Base-by-base conservation (phyloP, 2,797 vertebrate species). In the Salarias fasciatus region DNA sequence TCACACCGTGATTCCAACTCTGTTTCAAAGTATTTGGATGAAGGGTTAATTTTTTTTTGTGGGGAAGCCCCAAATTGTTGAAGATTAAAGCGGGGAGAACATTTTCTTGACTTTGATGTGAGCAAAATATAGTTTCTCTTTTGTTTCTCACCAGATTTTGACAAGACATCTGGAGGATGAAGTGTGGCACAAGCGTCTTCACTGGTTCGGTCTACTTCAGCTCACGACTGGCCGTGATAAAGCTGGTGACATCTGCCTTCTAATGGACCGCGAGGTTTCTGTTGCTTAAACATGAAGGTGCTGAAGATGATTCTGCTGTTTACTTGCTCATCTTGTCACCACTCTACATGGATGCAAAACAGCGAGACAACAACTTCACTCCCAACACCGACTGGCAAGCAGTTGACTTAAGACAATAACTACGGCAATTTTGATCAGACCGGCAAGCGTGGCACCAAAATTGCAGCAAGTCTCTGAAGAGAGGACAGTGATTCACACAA, bases 261-360 rank as follows among this genome's bases (percentile, higher is more conserved):
- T 47, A 40, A 38, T n/a, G n/a, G n/a, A n/a, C 63, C 24, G 55
- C 18, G 28, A 59, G 24, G 18, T 3, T 24, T 52, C 36, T 38
- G 58, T 42, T 60, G 53, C 59, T 74, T 77, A 67, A 18, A 58
- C 51, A 63, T 74, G 72, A 76, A 67, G 42, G 9, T 66, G 18
- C 18, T 24, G 18, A 3, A 24, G 18, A 24, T 18, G 18, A 24
- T 30, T 35, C 35, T 40, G 1, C 29, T 42, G 30, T 24, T 18
- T 24, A 24, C 18, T 3, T 24, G 18, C 18, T 24, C 18, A 24
- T 24, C 18, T 24, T 24, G 18, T 24, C 18, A 18, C 18, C 33
- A n/a, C 43, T 51, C 41, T 5, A 15, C 6, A 50, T 41, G 5
- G 35, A 49, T 41, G 14, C 37, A 40, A 59, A 47, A 60, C 8